Percentiles rank a stretch among this genome's conserved stretches.
phyloP scores from a whole-genome alignment of 1,140 invertebrate species.

The Nephotettix cincticeps region DNA sequence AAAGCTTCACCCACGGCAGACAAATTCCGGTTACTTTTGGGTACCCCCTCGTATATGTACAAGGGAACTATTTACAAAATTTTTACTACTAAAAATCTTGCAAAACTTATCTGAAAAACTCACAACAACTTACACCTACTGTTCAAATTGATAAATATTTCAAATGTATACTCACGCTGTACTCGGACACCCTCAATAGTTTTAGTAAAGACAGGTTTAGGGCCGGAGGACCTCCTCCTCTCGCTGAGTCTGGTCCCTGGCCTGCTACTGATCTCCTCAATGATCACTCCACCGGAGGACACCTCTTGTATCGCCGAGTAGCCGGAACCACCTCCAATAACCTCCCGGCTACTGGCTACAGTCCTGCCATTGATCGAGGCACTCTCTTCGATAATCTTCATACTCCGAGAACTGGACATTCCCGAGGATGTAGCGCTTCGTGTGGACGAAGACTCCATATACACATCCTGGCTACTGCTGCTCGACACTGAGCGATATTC shows the following conservation, averaged over 20 bases:
- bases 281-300: slow-evolving; percentile 13
- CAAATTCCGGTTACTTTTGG: too few relatives aligned
- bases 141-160: too few relatives aligned
- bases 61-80: too few relatives aligned
- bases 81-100: too few relatives aligned
- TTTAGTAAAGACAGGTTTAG: slow-evolving; percentile 66
- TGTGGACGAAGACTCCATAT: slow-evolving; percentile 30
- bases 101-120: too few relatives aligned
- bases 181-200: slow-evolving; percentile 71
- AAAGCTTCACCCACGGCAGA: too few relatives aligned
- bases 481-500: slow-evolving; percentile 33
- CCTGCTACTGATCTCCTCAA: slow-evolving; percentile 14
- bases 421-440: slow-evolving; percentile 15
- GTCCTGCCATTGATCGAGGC: slow-evolving; percentile 29
- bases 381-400: slow-evolving; percentile 30
- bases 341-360: slow-evolving; percentile 19
- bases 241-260: background rate
- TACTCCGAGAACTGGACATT: slow-evolving; percentile 25
- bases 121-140: too few relatives aligned
- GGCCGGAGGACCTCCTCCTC: slow-evolving; percentile 40
- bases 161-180: slow-evolving; percentile 82
- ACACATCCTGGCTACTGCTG: slow-evolving; percentile 34
- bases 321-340: slow-evolving; percentile 24
- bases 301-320: slow-evolving; percentile 22
- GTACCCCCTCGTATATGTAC: too few relatives aligned